Percentiles rank a stretch among this genome's conserved stretches.
Conservation (phyloP, 2,888 invertebrate genomes). For the Diabrotica balteata region DNA sequence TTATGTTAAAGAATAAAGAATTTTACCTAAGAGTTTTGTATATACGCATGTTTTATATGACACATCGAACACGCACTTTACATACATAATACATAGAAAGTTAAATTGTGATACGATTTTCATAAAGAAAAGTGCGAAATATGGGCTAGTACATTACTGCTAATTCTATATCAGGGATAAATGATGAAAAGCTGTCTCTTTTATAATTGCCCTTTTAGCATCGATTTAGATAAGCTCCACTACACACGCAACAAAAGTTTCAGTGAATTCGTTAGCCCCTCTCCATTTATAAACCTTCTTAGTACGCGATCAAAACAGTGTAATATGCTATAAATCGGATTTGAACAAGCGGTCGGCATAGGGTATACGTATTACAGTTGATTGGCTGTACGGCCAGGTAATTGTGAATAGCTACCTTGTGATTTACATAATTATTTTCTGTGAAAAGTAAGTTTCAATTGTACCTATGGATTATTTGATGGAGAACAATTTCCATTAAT, state of each 20-base stretch:
- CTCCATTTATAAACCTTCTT: constrained; percentile 28
- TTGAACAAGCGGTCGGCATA: constrained; percentile 11
- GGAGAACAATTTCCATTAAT: too few relatives aligned
- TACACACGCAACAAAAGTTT: constrained; percentile 41
- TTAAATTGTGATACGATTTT: too few relatives aligned
- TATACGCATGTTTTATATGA: too few relatives aligned
- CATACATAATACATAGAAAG: too few relatives aligned
- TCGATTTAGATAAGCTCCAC: constrained; percentile 45
- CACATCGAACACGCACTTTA: too few relatives aligned
- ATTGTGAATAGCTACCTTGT: constrained; percentile 8
- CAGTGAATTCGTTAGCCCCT: constrained; percentile 27
- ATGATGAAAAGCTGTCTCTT: constrained; percentile 51
- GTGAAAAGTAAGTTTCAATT: constrained; percentile 1
- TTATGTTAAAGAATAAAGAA: too few relatives aligned
- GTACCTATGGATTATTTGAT: neutral
- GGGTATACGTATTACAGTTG: constrained; percentile 10
- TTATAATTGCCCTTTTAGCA: constrained; percentile 53
- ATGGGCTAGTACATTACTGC: constrained; percentile 2
- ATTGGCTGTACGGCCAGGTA: constrained; percentile 9
- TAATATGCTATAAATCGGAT: constrained; percentile 35
- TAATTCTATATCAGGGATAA: constrained; percentile 34
- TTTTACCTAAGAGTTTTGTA: too few relatives aligned
- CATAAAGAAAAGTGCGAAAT: too few relatives aligned
- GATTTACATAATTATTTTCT: constrained; percentile 12
- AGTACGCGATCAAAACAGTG: constrained; percentile 30